These are phyloP conservation scores for Catonia carolina DNA, from an alignment of 2,888 invertebrate species.

Conservation along the genomic window DNA sequence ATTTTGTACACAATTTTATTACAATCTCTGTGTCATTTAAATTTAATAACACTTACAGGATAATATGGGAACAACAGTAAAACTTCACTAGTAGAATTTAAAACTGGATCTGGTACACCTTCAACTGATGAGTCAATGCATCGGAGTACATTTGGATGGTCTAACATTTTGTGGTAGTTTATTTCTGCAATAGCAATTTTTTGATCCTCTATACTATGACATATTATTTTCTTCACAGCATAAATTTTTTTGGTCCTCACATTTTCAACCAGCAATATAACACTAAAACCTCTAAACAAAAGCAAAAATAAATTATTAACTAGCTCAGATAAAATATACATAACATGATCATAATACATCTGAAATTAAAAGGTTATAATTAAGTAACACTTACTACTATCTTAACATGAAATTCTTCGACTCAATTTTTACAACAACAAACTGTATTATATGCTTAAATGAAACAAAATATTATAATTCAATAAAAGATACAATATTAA, in stretches of 20 bases:
- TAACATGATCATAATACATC: too few species aligned
- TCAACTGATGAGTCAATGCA: conserved; percentile 60
- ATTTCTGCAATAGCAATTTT: conserved; percentile 64
- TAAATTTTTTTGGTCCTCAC: conserved; percentile 55
- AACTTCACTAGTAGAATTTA: conserved; percentile 63
- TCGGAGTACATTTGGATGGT: conserved; percentile 66
- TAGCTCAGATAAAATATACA: too few species aligned
- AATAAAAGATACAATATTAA: too few species aligned
- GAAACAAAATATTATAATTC: too few species aligned
- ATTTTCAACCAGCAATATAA: conserved; percentile 70
- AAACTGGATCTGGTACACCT: conserved; percentile 55
- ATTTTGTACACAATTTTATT: too few species aligned
- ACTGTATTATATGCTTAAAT: too few species aligned
- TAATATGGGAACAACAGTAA: conserved; percentile 69
- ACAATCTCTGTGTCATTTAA: too few species aligned
- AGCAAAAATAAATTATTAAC: too few species aligned
- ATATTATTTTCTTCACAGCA: conserved; percentile 74
- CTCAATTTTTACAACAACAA: too few species aligned
- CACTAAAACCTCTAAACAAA: conserved; percentile 67
- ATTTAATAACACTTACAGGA: conserved; percentile 50
- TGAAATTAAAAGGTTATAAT: too few species aligned
- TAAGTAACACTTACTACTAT: too few species aligned
- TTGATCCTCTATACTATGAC: conserved; percentile 72
- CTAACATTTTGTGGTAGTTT: conserved; percentile 60
- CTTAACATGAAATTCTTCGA: too few species aligned